Conservation (phyloP, 2,888 invertebrate genomes). For the Patella caerulea region DNA sequence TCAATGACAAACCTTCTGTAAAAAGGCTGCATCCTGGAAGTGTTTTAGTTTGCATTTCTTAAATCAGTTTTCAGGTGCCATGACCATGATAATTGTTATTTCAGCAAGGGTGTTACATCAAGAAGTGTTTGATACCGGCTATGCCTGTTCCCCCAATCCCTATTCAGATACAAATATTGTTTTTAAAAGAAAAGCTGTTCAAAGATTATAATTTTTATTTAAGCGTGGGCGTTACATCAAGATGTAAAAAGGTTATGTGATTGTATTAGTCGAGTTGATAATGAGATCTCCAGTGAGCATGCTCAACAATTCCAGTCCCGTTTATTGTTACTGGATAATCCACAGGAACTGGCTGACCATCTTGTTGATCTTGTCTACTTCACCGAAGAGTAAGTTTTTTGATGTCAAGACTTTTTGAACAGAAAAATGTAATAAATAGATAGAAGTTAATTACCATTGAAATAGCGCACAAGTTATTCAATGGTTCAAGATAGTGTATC, state of each 20-base stretch:
- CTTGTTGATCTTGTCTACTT: constrained; percentile 45
- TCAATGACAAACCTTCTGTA: too few relatives aligned
- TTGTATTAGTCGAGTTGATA: constrained; percentile 52
- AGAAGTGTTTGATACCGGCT: constrained; percentile 31
- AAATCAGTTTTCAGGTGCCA: too few relatives aligned
- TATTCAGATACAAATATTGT: background rate
- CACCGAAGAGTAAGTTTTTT: constrained; percentile 37
- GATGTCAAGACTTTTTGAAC: too few relatives aligned
- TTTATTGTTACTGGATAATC: constrained; percentile 75
- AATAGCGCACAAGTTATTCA: too few relatives aligned
- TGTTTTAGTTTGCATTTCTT: too few relatives aligned
- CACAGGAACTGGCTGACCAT: constrained; percentile 78
- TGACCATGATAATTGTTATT: too few relatives aligned
- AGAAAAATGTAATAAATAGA: too few relatives aligned
- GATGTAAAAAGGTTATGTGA: constrained; percentile 58
- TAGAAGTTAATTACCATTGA: too few relatives aligned
- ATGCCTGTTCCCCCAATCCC: too few relatives aligned
- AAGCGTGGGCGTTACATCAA: constrained; percentile 49
- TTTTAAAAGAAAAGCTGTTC: background rate
- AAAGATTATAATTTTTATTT: background rate
- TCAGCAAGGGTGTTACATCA: constrained; percentile 39
- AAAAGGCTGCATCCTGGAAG: too few relatives aligned
- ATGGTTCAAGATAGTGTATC: too few relatives aligned
- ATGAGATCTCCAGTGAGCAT: constrained; percentile 57
- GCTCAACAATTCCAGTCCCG: constrained; percentile 76